Evolutionary conservation across 2,113 vertebrate species (phyloP), one percentile per base, ranked within the genome.

Genomic region (Thymallus thymallus): DNA sequence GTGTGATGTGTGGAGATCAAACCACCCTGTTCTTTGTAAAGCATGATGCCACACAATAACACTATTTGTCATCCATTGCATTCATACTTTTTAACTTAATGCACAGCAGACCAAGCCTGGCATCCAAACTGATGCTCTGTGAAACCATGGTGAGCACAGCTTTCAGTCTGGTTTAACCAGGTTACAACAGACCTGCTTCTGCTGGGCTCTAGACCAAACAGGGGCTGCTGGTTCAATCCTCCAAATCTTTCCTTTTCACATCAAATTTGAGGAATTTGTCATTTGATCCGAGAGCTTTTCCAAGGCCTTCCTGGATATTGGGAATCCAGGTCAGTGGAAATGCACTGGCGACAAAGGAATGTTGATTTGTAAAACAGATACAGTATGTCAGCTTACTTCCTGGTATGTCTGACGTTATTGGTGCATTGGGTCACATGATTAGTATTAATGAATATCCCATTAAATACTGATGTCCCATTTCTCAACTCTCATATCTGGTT

Each of bases 321-420:
- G 56, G n/a, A 60, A 22, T 60, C 16, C 48, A 51, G 35, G 48
- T 51, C 48, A 51, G 48, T 16, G 12, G 48, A 18, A 51, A 51
- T 51, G 13, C 5, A 4, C 48, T 18, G 48, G 16, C 3, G 14
- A 18, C 35, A 51, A 5, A 51, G 69, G 73, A 68, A 76, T 71
- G 74, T 76, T 71, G 24, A 76, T 82, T 70, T 68, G 26, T 73
- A 32, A 63, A 76, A 61, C 62, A 71, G 74, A 58, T 26, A 3
- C 56, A 22, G 16, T 60, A 22, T 3, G 5, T 51, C 4, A 18
- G 1, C 35, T 18, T 9, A 60, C n/a, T 14, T 55, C 51, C 51
- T 55, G 3, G 55, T 60, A n/a, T 45, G 58, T 35, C 45, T 55
- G 58, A 45, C 60, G 64, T 74, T 56, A 71, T 48, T 62, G 23